Percentiles rank a stretch among this genome's conserved stretches.
These are phyloP conservation scores for Mythimna lalbum DNA, from an alignment of 2,888 invertebrate species.

Conservation along the genomic window DNA sequence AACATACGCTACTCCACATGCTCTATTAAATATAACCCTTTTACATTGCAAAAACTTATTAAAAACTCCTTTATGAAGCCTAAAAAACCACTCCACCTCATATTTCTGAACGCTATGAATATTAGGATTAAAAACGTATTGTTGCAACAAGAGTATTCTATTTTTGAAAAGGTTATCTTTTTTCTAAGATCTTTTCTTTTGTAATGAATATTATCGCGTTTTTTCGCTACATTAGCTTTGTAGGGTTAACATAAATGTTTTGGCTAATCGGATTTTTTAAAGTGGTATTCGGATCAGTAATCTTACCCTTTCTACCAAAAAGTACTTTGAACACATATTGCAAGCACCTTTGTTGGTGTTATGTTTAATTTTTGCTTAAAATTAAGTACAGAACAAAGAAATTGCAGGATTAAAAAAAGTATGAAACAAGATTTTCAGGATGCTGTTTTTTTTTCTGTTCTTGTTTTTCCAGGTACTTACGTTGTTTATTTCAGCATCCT, in stretches of 20 bases:
- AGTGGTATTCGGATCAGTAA: slow-evolving; percentile 56
- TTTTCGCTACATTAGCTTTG: slow-evolving; percentile 77
- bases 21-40: slow-evolving; percentile 61
- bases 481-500: too few relatives aligned
- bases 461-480: too few relatives aligned
- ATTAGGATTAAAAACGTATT: slow-evolving; percentile 62
- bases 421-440: too few relatives aligned
- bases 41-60: slow-evolving; percentile 37
- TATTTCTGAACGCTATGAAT: slow-evolving; percentile 57
- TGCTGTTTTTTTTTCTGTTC: too few relatives aligned
- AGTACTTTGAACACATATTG: slow-evolving; percentile 1
- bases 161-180: slow-evolving; percentile 47
- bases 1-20: slow-evolving; percentile 76
- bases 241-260: slow-evolving; percentile 76
- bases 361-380: neutral
- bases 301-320: slow-evolving; percentile 20
- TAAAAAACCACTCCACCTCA: slow-evolving; percentile 26
- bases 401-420: too few relatives aligned
- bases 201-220: slow-evolving; percentile 40
- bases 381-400: neutral
- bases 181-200: slow-evolving; percentile 44
- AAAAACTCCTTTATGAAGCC: slow-evolving; percentile 36
- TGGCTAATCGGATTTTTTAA: slow-evolving; percentile 79
- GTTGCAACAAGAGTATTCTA: slow-evolving; percentile 46
- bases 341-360: slow-evolving; percentile 13